Base-by-base conservation (phyloP, 2,888 invertebrate genomes). In the Drosophila greeni region DNA sequence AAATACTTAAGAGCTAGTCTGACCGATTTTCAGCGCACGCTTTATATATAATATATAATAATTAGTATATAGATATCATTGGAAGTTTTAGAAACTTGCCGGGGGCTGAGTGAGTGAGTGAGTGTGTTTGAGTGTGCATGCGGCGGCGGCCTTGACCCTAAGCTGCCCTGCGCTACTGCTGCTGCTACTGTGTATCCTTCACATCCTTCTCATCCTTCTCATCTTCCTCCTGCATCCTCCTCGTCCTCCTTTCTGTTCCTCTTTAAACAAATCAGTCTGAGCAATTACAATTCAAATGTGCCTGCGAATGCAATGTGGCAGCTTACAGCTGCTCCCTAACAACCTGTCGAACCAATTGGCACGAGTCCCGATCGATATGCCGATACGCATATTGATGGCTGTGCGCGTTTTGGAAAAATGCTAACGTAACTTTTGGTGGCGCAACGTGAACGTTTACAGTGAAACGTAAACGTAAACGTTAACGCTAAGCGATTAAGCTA, bases 181-280 rank as follows among this genome's bases (percentile, higher is more conserved):
- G 23, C 34, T 33, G 43, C 40, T 40, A 34, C 34, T n/a, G 14
- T 7, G 12, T 23, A 29, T 8, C 11, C 40, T 9, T 26, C 26
- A 9, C 26, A 23, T 26, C 34, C 24, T 31, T 18, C 23, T 20
- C 11, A 16, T 34, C 29, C 40, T 48, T 2, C 47, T 31, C 14
- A 2, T 40, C 36, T 39, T 16, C 11, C 18, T 18, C 18, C 36
- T 37, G 16, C 11, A 5, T 37, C 49, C 37, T 47, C 36, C 43
- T 34, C 29, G 29, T 47, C 12, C 49, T 47, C 29, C 49, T 29
- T 34, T 14, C 36, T 5, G 9, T 36, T 52, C 14, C 26, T 12
- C n/a, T 37, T 43, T 71, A 56, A 73, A 69, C 84, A 85, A 80
- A 85, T 80, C 79, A 80, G 79, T 80, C 79, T 80, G 85, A 80